Evolutionary conservation across 2,888 invertebrate genomes (phyloP).

Genomic region (Hirtodrosophila alboralis): DNA sequence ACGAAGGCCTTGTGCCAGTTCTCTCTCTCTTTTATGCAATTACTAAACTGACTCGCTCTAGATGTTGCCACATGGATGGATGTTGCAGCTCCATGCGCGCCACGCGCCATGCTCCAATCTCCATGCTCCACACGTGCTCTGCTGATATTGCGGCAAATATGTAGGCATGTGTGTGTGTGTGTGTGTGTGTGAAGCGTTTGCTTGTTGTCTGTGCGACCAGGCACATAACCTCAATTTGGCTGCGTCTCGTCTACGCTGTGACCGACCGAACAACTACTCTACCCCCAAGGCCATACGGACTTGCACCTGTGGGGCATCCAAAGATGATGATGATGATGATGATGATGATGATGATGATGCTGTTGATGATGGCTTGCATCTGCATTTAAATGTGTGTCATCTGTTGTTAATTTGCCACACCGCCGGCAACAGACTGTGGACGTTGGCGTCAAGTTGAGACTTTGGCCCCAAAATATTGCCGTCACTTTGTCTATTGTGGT

Average conservation of each 20-base stretch:
- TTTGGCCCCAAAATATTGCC: constrained; percentile 29
- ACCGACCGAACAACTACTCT: neutral
- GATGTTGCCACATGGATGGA: constrained; percentile 44
- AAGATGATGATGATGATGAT: constrained; percentile 5
- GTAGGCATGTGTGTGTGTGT: too few species aligned
- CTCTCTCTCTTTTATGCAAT: constrained; percentile 34
- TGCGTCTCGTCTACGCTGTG: constrained; percentile 12
- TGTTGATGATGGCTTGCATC: constrained; percentile 15
- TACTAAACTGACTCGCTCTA: constrained; percentile 51
- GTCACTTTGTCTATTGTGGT: constrained; percentile 55
- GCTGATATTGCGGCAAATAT: constrained; percentile 16
- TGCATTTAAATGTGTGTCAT: constrained; percentile 69
- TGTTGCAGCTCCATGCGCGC: constrained; percentile 24
- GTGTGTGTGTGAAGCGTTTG: constrained; percentile 11
- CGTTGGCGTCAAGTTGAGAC: constrained; percentile 43
- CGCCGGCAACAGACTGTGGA: constrained; percentile 25
- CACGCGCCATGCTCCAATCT: constrained; percentile 12
- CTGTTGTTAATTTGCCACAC: constrained; percentile 68
- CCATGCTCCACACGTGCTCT: constrained; percentile 2
- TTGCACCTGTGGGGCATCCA: constrained; percentile 47
- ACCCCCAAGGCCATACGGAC: neutral
- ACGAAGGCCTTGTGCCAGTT: constrained; percentile 44
- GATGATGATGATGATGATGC: constrained; percentile 9
- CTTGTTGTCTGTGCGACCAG: constrained; percentile 35
- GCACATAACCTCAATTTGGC: constrained; percentile 67